These are phyloP conservation scores for Heliconius charithonia DNA, from an alignment of 2,888 invertebrate species.

Conservation along the genomic window DNA sequence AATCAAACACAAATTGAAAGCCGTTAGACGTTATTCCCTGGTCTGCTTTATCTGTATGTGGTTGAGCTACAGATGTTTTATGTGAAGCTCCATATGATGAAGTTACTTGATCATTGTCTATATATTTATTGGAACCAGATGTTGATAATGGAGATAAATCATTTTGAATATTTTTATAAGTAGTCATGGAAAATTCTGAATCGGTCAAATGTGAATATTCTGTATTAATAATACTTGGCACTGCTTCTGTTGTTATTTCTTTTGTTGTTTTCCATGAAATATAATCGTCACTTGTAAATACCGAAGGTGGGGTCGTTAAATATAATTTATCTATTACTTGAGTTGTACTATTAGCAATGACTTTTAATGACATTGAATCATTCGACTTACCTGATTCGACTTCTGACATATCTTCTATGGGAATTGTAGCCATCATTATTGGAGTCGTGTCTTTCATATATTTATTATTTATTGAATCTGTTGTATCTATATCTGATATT, in stretches of 20 bases:
- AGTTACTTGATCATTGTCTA: not conserved
- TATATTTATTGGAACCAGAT: not conserved
- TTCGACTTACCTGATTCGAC: not conserved
- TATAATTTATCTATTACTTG: not conserved
- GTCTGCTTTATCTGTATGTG: not conserved
- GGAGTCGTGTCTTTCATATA: not conserved
- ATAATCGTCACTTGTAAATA: not conserved
- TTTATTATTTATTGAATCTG: not conserved
- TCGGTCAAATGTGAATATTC: not conserved
- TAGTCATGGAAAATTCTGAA: not conserved
- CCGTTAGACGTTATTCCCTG: not conserved
- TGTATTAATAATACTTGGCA: not conserved
- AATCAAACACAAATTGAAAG: not conserved
- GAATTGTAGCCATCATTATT: not conserved
- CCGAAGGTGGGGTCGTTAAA: not conserved
- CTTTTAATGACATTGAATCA: not conserved
- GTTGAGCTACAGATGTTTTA: not conserved
- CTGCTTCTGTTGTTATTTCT: not conserved
- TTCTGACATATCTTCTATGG: not conserved
- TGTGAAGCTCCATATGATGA: not conserved
- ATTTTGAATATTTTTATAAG: conserved; percentile 5
- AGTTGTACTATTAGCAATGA: not conserved
- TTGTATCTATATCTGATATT: not conserved
- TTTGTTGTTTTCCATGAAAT: not conserved
- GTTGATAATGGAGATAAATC: not conserved